These are phyloP conservation scores for Tortricodes alternella DNA, from an alignment of 2,888 invertebrate species.

Conservation along the genomic window DNA sequence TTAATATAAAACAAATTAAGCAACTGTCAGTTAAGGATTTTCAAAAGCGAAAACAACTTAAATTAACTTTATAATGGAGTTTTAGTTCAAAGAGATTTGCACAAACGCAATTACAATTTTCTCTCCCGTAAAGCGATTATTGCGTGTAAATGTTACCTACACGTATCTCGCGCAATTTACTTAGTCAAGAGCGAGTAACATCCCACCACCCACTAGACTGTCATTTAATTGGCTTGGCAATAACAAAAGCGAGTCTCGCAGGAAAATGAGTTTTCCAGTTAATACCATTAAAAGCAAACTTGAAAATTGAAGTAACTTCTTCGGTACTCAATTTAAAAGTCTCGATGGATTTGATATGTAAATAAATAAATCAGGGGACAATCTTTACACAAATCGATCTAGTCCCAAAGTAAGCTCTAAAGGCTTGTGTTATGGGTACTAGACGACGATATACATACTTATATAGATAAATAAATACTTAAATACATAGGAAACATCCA, in stretches of 20 bases:
- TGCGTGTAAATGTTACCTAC: constrained; percentile 13
- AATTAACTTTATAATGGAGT: constrained; percentile 51
- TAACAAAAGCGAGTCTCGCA: not conserved
- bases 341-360: too few species aligned
- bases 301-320: not conserved
- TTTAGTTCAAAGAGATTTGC: constrained; percentile 49
- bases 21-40: constrained; percentile 5
- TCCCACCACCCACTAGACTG: not conserved
- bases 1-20: constrained; percentile 7
- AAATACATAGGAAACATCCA: too few species aligned
- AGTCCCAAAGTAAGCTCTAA: too few species aligned
- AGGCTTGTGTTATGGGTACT: too few species aligned
- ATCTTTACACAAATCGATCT: too few species aligned
- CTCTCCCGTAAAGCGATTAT: constrained; percentile 48
- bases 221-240: not conserved
- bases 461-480: too few species aligned
- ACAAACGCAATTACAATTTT: constrained; percentile 51
- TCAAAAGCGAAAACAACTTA: constrained; percentile 37
- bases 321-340: too few species aligned
- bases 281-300: not conserved
- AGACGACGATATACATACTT: too few species aligned
- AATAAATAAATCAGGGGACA: too few species aligned
- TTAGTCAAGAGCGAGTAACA: constrained; percentile 2
- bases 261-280: not conserved
- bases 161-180: constrained; percentile 26